A percentile compares a stretch with the other conserved stretches of the same genome.
These are phyloP conservation scores for Setophaga coronata DNA, from an alignment of 2,113 vertebrate genomes.

Conservation along the genomic window DNA sequence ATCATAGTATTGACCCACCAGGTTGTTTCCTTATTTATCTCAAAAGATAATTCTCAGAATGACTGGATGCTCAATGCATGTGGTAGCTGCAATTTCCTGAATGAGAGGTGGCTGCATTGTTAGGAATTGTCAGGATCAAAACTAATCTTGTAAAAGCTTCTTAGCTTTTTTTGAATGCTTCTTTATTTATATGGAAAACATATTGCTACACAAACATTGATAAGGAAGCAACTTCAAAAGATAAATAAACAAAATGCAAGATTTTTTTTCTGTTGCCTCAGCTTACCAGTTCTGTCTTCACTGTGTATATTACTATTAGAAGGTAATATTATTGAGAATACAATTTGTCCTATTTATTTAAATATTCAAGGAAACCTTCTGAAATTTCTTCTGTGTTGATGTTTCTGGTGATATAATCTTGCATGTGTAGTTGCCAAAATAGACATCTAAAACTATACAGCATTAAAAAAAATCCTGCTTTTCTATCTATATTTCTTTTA, in stretches of 20 bases:
- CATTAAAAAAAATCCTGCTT: fast-evolving
- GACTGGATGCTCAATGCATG: background rate
- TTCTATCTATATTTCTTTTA: background rate
- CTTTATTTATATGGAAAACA: slow-evolving; percentile 1
- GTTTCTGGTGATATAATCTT: background rate
- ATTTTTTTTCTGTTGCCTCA: background rate
- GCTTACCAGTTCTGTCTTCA: background rate
- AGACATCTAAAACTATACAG: background rate
- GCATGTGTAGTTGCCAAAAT: background rate
- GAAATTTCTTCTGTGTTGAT: background rate
- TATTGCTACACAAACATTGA: background rate
- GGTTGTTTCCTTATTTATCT: background rate
- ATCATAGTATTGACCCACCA: background rate
- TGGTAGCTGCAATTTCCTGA: slow-evolving; percentile 29
- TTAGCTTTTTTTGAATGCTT: background rate
- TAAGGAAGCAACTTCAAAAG: background rate
- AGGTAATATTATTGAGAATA: background rate
- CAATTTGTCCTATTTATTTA: background rate
- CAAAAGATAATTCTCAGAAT: background rate
- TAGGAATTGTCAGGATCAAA: background rate
- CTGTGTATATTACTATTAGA: background rate
- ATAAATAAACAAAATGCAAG: background rate
- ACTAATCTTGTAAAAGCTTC: slow-evolving; percentile 10
- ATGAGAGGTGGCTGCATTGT: background rate
- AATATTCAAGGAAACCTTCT: background rate